Evolutionary conservation across 2,113 vertebrate species (phyloP), one percentile per base, ranked within the genome.

Genomic region (Lethenteron camtschaticum): DNA sequence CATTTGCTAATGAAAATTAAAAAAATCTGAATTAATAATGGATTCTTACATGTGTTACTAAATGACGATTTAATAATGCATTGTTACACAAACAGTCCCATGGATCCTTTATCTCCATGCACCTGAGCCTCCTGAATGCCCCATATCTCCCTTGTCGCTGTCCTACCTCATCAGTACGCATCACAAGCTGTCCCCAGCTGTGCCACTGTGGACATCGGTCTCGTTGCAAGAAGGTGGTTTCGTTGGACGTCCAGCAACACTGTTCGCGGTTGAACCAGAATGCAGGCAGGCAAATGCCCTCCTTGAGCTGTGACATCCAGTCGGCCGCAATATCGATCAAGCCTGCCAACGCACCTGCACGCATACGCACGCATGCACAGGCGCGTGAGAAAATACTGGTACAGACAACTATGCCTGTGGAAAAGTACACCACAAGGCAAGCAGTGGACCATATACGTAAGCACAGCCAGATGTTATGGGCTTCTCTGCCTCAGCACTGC

Each of bases 181-280:
- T 86, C 76, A 96, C 95, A 69, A 96, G 80, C 74, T 96, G 91
- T 57, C 91, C 91, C 94, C 94, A 99, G n/a, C 86, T 94, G 77
- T 95, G 90, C 94, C 94, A 99, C 79, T 90, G 86, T 0, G 90
- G 92, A 79, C 94, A 99, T 76, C 95, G 95, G 81, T 99, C 90
- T 73, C 94, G 79, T 78, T 95, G 90, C 72, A 91, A 89, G 73
- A 99, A 99, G 0, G 94, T 96, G 59, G 86, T 85, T 75, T 95
- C 87, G 72, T 92, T 90, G 72, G 94, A 99, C 41, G 83, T 86
- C 94, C 94, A 99, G 78, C 94, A 99, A 76, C 94, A 99, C 78
- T 99, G 94, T 73, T 99, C 94, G 12, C 95, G 94, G 79, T 96
- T 99, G 79, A 89, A 96, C 92, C 92, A 99, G 81, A 96, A 79